These are phyloP conservation scores for Lutraria lutraria DNA, from an alignment of 2,888 invertebrate genomes.

Conservation along the genomic window DNA sequence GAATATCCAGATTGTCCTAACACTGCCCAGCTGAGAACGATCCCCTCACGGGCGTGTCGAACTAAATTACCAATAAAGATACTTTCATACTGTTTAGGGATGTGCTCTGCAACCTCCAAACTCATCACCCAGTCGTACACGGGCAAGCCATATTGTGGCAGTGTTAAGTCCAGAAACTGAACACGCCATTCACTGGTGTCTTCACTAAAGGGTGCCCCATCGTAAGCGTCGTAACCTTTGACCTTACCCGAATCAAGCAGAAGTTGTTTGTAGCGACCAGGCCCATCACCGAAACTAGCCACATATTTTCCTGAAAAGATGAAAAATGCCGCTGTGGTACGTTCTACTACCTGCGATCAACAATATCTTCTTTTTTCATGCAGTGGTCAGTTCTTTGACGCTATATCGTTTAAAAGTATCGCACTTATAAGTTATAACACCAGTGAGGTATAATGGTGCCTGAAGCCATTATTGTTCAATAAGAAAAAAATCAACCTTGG, in stretches of 20 bases:
- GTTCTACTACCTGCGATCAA: too few species aligned
- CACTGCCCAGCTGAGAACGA: conserved; percentile 70
- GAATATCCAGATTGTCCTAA: conserved; percentile 66
- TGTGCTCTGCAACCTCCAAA: conserved; percentile 71
- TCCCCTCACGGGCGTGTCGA: conserved; percentile 68
- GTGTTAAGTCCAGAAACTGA: conserved; percentile 66
- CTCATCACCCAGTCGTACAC: conserved; percentile 68
- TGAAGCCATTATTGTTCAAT: too few species aligned
- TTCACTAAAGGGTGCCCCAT: conserved; percentile 67
- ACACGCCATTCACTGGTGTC: conserved; percentile 59
- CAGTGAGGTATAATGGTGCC: too few species aligned
- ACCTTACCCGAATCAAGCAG: conserved; percentile 53
- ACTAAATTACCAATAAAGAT: conserved; percentile 65
- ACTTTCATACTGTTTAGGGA: conserved; percentile 63
- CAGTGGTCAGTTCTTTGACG: too few species aligned
- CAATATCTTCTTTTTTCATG: too few species aligned
- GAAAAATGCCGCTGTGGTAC: too few species aligned
- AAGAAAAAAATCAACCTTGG: too few species aligned
- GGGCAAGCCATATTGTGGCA: conserved; percentile 68
- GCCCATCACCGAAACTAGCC: conserved; percentile 71
- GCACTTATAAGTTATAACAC: too few species aligned
- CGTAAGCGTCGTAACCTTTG: conserved; percentile 65
- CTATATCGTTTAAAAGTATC: too few species aligned
- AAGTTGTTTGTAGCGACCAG: conserved; percentile 65
- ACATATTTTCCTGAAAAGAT: conserved; percentile 57